Evolutionary conservation across 1,140 invertebrate species (phyloP).

Genomic region (Lepidurus arcticus): DNA sequence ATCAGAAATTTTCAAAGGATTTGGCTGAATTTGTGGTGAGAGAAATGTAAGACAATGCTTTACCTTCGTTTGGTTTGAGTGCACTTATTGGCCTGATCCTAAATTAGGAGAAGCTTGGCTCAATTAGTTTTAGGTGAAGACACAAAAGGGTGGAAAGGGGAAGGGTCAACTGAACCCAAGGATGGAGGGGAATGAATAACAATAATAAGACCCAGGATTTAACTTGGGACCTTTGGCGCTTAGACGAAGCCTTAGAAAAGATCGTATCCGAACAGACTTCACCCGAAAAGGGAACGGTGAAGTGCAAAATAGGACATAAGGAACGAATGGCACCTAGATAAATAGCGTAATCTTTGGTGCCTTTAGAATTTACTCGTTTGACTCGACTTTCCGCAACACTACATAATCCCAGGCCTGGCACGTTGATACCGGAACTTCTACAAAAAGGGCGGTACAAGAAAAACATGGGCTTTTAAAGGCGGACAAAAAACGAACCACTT

Average conservation of each 20-base stretch:
- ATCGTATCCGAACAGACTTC: conserved; percentile 33
- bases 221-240: neutral
- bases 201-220: neutral
- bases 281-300: conserved; percentile 34
- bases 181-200: neutral
- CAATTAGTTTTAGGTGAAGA: neutral
- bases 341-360: conserved; percentile 24
- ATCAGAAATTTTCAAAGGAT: neutral
- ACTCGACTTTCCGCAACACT: neutral
- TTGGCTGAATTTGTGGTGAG: neutral
- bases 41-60: neutral
- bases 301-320: conserved; percentile 31
- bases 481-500: neutral
- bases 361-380: neutral
- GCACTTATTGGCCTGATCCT: neutral
- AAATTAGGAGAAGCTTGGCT: neutral
- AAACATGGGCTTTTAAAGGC: neutral
- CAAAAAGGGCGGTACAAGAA: neutral
- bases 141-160: neutral
- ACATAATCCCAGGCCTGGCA: neutral
- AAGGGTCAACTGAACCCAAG: neutral
- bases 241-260: neutral
- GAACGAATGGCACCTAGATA: conserved; percentile 34
- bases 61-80: neutral
- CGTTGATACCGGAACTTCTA: neutral